Base-by-base conservation (phyloP, 1,140 invertebrate species). In the Euura lappo region DNA sequence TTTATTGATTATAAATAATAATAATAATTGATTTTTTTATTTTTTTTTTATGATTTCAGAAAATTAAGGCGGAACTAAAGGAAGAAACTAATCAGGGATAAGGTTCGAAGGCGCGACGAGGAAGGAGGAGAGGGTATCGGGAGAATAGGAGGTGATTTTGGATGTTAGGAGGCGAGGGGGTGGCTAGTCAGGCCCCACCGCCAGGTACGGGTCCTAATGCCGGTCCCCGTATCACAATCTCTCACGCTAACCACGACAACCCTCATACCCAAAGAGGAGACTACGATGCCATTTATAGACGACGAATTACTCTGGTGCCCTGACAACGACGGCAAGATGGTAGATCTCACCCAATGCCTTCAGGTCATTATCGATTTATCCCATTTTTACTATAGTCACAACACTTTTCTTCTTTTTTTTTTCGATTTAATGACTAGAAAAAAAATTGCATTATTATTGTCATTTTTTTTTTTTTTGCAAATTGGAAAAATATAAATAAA, bases 301-400 rank as follows among this genome's bases (percentile, higher is more conserved):
- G 95, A 97, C 90, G 95, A 96, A 84, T 87, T 95, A 78, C 92
- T 96, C 78, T 97, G 95, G 95, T 95, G 95, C 90, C 94, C 94
- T 83, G 94, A 96, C 90, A 95, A 94, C 88, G 95, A 96, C 88
- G 94, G 94, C 84, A 96, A 95, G 88, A 95, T 97, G 91, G 95
- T 96, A 75, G 95, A 97, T 85, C 89, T 96, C 77, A 94, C 94
- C 75, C 93, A 93, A 84, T 96, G 95, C 88, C 91, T 96, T 82
- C 93, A 94, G 90, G 95, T 95, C 87, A 28, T 28, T 28, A 28
- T 28, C 28, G 1, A 28, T 28, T 28, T 28, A 28, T 28, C 28
- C 28, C 28, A 28, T 28, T 28, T 28, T 28, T 28, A 28, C 28
- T 28, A 28, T 28, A 28, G 28, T 28, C 28, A 28, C n/a, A 28